Percentiles rank a stretch among this genome's conserved stretches.
Evolutionary conservation across 2,113 vertebrate genomes (phyloP).

Genomic region (Cyrtonyx montezumae): DNA sequence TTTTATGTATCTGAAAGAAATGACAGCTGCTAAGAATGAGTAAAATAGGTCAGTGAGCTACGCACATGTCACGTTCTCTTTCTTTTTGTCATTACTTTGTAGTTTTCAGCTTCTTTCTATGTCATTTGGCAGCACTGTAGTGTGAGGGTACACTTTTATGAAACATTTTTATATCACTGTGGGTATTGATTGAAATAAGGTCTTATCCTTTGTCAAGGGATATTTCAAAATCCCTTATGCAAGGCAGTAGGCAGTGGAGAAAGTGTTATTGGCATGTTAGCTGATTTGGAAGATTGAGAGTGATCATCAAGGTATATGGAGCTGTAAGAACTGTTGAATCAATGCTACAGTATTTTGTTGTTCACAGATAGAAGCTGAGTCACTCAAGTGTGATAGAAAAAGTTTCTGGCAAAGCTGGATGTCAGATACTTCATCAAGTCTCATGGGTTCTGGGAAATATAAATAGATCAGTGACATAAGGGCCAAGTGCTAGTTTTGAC

Average conservation of each 20-base stretch:
- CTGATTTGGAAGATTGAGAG: neutral
- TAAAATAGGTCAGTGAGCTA: neutral
- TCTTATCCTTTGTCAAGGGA: neutral
- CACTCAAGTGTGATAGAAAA: neutral
- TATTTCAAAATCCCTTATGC: neutral
- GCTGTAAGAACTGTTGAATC: neutral
- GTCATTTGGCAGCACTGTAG: neutral
- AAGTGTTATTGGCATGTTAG: neutral
- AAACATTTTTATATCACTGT: neutral
- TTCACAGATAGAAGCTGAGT: neutral
- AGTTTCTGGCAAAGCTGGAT: neutral
- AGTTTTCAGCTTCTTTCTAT: neutral
- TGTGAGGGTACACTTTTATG: neutral
- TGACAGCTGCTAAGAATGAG: neutral
- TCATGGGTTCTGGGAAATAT: neutral
- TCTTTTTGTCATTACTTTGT: neutral
- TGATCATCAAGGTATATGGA: neutral
- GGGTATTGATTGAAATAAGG: neutral
- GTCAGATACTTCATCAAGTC: neutral
- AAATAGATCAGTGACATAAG: neutral
- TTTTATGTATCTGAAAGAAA: neutral
- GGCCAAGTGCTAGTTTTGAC: neutral
- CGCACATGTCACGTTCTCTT: neutral
- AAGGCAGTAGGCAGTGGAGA: neutral
- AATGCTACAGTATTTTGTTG: neutral